Evolutionary conservation across 1,140 invertebrate species (phyloP), one percentile per base, ranked within the genome.

Genomic region (Brachystomella parvula): DNA sequence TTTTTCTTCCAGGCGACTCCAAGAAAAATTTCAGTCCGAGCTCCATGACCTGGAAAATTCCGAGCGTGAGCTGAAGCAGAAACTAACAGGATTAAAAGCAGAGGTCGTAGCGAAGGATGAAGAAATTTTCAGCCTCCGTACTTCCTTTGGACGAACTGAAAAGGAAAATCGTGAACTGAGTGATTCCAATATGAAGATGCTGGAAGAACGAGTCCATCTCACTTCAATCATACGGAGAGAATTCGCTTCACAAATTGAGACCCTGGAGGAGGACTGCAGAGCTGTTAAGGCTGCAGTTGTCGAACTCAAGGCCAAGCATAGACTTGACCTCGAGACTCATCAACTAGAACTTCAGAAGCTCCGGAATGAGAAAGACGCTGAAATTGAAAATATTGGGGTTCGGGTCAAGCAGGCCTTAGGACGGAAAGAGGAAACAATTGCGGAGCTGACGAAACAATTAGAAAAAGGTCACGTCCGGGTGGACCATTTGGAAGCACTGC

Each of bases 351-450:
- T 74, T 2, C 72, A 72, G 59, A 71, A 71, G 58, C 44, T 71
- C 29, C 47, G 67, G 3, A 53, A 21, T 17, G 71, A 74, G 24
- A 74, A 74, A 35, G 72, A 73, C 39, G n/a, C 57, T 12, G 67
- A 73, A 60, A 44, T 73, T 1, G 64, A 74, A 21, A 64, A 64
- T 24, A 62, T 73, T n/a, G 70, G 68, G 77, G 76, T 65, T 70
- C 87, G 88, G 72, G 86, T 92, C 47, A 89, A 89, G 77, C 81
- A 89, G 63, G 84, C 88, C 1, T 82, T 92, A 6, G 83, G 84
- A 0, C 83, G 86, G 53, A 90, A 90, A 78, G 87, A 90, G 75
- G 83, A 88, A 28, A 82, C 85, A 12, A 82, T 90, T 32, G 82
- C 84, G 65, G 82, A 87, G 67, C 76, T 90, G 1, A 84, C 83